phyloP scores from a whole-genome alignment of 2,797 vertebrate genomes.

The Falco peregrinus region DNA sequence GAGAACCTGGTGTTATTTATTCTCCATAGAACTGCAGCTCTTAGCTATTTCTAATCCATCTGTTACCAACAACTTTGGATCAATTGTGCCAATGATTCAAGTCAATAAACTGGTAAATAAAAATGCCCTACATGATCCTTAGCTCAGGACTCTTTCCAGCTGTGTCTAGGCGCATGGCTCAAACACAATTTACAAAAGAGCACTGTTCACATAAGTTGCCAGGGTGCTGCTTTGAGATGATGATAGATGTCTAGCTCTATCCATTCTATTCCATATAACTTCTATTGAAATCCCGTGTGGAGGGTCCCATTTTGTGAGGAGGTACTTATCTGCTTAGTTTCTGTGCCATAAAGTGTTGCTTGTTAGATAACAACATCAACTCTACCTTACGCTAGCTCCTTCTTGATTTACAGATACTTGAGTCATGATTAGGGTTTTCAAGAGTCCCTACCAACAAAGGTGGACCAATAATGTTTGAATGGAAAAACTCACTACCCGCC shows the following conservation, averaged over 20 bases:
- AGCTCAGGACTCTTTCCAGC: neutral
- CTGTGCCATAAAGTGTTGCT: neutral
- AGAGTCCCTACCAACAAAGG: neutral
- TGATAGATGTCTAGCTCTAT: neutral
- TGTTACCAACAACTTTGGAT: neutral
- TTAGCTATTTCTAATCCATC: neutral
- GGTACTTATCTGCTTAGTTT: neutral
- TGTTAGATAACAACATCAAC: neutral
- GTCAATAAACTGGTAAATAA: conserved; percentile 19
- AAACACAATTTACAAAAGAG: neutral
- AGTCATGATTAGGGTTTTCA: neutral
- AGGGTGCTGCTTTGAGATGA: neutral
- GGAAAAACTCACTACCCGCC: neutral
- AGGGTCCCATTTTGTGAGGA: neutral
- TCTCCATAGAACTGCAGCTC: neutral
- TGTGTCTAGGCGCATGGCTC: neutral
- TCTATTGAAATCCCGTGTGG: neutral
- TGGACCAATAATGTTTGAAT: neutral
- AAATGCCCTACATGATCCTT: neutral
- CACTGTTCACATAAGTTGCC: neutral
- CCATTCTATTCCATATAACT: neutral
- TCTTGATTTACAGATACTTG: neutral
- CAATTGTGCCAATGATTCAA: neutral
- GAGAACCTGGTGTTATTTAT: neutral
- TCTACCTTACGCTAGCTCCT: neutral